These are phyloP conservation scores for Antheraea mylitta DNA, from an alignment of 1,140 invertebrate genomes.

Conservation along the genomic window DNA sequence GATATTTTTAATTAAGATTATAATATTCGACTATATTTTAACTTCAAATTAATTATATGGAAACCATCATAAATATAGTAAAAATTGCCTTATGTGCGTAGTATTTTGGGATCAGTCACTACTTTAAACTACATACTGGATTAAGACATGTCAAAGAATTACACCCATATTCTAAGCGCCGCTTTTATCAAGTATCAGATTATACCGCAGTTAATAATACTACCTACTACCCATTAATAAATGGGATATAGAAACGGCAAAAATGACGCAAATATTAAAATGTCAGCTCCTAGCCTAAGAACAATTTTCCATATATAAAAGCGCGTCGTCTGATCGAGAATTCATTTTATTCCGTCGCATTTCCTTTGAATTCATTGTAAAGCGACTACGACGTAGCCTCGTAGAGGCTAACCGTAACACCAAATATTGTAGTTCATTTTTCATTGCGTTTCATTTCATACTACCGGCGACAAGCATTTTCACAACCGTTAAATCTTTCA, in stretches of 20 bases:
- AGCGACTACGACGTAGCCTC: background rate
- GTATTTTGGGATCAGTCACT: no score
- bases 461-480: background rate
- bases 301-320: background rate
- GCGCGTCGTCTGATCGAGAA: constrained; percentile 4
- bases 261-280: background rate
- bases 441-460: background rate
- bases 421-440: background rate
- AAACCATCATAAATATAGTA: no score
- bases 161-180: no score
- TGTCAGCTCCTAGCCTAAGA: background rate
- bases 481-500: no score
- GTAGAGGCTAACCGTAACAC: background rate
- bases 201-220: no score
- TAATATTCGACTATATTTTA: no score
- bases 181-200: no score
- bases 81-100: no score
- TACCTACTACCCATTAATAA: background rate
- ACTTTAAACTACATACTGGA: no score
- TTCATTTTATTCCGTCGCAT: constrained; percentile 11
- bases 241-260: background rate
- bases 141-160: no score
- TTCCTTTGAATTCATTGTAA: background rate
- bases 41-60: no score
- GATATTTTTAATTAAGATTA: background rate